phyloP scores from a whole-genome alignment of 2,888 invertebrate species.

The Emmelina monodactyla region DNA sequence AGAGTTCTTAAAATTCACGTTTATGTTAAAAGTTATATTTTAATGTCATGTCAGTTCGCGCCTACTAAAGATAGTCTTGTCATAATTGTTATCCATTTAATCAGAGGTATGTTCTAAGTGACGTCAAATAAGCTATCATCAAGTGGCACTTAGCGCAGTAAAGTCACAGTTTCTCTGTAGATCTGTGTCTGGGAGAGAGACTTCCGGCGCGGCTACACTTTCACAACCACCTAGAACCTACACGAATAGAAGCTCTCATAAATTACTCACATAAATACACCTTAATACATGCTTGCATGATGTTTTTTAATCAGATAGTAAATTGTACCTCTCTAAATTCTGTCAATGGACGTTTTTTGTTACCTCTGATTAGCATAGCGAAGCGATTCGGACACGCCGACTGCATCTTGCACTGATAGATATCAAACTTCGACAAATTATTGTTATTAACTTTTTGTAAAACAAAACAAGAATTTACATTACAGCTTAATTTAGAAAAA shows the following conservation, averaged over 20 bases:
- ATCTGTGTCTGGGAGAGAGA: constrained; percentile 6
- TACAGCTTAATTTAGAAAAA: constrained; percentile 1
- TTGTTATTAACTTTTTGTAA: neutral
- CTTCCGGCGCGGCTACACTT: constrained; percentile 11
- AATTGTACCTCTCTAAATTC: neutral
- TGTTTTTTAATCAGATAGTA: neutral
- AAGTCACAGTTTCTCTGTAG: neutral
- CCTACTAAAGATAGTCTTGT: too few species aligned
- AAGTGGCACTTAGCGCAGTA: constrained; percentile 14
- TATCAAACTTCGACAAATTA: neutral
- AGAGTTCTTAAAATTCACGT: too few species aligned
- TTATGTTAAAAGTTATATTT: too few species aligned
- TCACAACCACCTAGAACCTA: constrained; percentile 5
- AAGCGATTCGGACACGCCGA: neutral
- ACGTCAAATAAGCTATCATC: too few species aligned
- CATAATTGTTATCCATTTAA: too few species aligned
- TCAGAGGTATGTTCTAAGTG: too few species aligned
- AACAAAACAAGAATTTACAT: neutral
- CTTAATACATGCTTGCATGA: neutral
- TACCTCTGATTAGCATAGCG: neutral
- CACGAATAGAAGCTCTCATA: constrained; percentile 3
- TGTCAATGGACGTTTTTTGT: neutral
- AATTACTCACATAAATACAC: constrained; percentile 6
- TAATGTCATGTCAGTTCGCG: too few species aligned
- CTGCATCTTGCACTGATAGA: neutral